A percentile compares a stretch with the other conserved stretches of the same genome.
Evolutionary conservation across 1,140 invertebrate genomes (phyloP).

Genomic region (Euborellia annulipes): DNA sequence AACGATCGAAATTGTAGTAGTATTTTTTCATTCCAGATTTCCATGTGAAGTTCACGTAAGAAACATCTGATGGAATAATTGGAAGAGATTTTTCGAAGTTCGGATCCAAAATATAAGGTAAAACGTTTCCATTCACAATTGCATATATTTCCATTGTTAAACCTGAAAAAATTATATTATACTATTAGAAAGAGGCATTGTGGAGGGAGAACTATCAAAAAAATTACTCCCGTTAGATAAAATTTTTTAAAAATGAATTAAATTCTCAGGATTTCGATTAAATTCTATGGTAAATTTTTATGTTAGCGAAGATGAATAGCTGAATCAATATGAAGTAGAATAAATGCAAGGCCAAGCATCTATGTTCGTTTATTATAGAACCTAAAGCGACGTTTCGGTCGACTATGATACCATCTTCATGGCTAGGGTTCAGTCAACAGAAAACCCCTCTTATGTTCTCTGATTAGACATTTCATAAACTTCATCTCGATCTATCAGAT

Average conservation of each 20-base stretch:
- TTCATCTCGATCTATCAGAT: too few species aligned
- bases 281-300: constrained; percentile 3
- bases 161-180: constrained; percentile 35
- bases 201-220: background rate
- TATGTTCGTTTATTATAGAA: too few species aligned
- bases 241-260: background rate
- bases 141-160: constrained; percentile 76
- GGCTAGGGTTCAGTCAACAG: too few species aligned
- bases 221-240: too few species aligned
- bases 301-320: background rate
- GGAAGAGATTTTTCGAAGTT: constrained; percentile 78
- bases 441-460: too few species aligned
- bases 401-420: too few species aligned
- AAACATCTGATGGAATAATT: constrained; percentile 68
- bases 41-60: constrained; percentile 85
- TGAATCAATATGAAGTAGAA: background rate
- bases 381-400: too few species aligned
- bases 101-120: constrained; percentile 71
- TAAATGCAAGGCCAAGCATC: too few species aligned
- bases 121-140: constrained; percentile 67
- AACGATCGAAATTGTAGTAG: constrained; percentile 69
- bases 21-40: constrained; percentile 71
- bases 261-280: background rate
- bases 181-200: background rate
- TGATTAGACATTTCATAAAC: too few species aligned